Evolutionary conservation across 2,888 invertebrate genomes (phyloP).

Genomic region (Pardosa pseudoannulata): DNA sequence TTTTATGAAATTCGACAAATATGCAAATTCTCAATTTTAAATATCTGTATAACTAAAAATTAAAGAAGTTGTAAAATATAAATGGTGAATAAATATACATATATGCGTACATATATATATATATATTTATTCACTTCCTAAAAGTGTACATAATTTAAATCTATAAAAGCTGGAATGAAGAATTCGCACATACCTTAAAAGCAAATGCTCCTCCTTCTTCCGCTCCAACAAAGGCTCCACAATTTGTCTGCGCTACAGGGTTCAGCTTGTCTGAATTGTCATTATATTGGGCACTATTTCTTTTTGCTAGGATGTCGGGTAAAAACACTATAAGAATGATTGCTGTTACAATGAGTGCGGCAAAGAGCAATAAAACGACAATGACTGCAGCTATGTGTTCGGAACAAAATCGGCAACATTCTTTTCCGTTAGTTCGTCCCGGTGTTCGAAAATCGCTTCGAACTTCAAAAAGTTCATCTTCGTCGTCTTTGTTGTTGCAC

Average conservation of each 20-base stretch:
- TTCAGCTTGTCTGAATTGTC: conserved; percentile 10
- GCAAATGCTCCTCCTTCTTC: conserved; percentile 65
- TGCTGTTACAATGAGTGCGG: conserved; percentile 25
- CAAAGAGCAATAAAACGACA: conserved; percentile 28
- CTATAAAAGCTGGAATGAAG: too few species aligned
- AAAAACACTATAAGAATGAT: conserved; percentile 42
- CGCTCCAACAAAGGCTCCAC: conserved; percentile 67
- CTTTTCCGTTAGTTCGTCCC: neutral
- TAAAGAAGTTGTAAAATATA: too few species aligned
- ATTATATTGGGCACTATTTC: neutral
- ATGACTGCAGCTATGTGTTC: conserved; percentile 24
- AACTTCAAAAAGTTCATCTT: conserved; percentile 57
- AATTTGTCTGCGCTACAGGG: conserved; percentile 58
- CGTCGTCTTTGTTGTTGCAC: conserved; percentile 62
- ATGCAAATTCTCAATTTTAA: too few species aligned
- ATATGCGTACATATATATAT: too few species aligned
- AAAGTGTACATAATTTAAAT: too few species aligned
- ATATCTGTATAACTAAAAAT: too few species aligned
- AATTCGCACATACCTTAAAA: conserved; percentile 63
- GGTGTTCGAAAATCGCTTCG: conserved; percentile 30
- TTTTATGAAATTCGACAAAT: too few species aligned
- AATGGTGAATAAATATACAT: too few species aligned
- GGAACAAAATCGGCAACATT: conserved; percentile 25
- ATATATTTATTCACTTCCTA: too few species aligned
- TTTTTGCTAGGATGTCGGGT: conserved; percentile 34